Conservation (phyloP, 2,888 invertebrate species). For the Tachina grossa region DNA sequence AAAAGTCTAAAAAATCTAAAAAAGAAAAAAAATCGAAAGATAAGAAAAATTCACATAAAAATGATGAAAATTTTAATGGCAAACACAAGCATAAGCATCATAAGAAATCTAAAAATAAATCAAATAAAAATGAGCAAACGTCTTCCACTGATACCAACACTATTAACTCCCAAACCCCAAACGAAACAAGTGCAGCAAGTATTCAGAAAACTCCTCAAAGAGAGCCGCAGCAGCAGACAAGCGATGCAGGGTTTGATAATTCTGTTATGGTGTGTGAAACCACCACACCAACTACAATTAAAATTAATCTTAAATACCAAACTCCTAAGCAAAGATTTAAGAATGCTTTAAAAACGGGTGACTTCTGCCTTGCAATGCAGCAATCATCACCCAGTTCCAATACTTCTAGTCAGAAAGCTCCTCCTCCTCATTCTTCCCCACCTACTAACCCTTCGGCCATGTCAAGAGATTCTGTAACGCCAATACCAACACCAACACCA, state of each 20-base stretch:
- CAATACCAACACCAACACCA: constrained; percentile 34
- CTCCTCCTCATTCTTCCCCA: neutral
- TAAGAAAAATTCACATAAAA: constrained; percentile 71
- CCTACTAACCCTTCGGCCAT: neutral
- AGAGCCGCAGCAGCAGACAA: neutral
- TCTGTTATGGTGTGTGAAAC: constrained; percentile 66
- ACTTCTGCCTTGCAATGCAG: neutral
- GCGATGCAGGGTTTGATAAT: neutral
- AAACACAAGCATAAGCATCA: constrained; percentile 71
- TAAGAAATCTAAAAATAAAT: constrained; percentile 65
- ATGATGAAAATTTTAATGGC: constrained; percentile 68
- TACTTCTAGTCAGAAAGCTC: constrained; percentile 35
- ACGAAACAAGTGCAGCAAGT: constrained; percentile 22
- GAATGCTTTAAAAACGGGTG: constrained; percentile 63
- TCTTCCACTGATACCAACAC: constrained; percentile 24
- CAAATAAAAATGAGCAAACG: constrained; percentile 42
- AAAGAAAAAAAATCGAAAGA: constrained; percentile 74
- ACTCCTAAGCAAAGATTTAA: constrained; percentile 69
- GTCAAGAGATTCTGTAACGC: constrained; percentile 47
- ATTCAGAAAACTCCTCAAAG: constrained; percentile 33
- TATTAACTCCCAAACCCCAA: constrained; percentile 15
- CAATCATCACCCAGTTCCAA: constrained; percentile 24
- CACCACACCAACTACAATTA: constrained; percentile 74
- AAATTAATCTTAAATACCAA: constrained; percentile 78
- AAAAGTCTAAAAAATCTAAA: constrained; percentile 73